Percentiles rank a stretch among this genome's conserved stretches.
Evolutionary conservation across 37 sponge, comb jelly and placozoan species (phyloP).

Genomic region (Corticium candelabrum): DNA sequence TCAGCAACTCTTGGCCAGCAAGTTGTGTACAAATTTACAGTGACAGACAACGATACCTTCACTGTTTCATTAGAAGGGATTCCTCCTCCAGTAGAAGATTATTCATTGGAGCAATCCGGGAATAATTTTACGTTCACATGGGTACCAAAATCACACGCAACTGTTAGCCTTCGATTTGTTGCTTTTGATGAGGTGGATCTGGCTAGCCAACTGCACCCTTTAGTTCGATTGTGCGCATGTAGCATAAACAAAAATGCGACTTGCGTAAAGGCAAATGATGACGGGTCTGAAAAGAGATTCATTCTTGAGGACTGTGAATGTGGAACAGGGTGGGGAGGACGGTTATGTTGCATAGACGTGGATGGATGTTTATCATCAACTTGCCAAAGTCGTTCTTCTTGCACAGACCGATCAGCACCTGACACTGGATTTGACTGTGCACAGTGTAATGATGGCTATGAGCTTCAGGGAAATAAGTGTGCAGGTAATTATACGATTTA

Average conservation of each 20-base stretch:
- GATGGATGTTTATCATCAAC: not conserved
- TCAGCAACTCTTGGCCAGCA: conserved; percentile 7
- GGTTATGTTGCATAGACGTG: not conserved
- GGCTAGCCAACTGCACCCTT: not conserved
- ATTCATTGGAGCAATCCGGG: not conserved
- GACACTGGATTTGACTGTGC: not conserved
- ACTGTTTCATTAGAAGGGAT: conserved; percentile 11
- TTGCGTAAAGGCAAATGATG: not conserved
- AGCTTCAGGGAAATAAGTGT: not conserved
- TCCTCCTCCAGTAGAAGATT: not conserved
- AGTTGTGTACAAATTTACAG: conserved; percentile 14
- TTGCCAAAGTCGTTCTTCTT: not conserved
- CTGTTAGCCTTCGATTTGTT: conserved; percentile 5
- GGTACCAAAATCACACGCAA: not conserved
- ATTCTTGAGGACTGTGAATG: not conserved
- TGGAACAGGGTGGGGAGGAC: not conserved
- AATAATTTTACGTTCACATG: conserved; percentile 2
- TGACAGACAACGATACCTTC: conserved; percentile 2
- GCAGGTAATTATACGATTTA: too few relatives aligned
- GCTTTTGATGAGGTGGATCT: conserved; percentile 16
- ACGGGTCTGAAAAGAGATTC: not conserved
- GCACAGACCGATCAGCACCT: not conserved
- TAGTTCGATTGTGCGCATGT: not conserved
- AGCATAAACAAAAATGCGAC: not conserved
- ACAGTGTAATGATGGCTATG: not conserved